These are phyloP conservation scores for Oryzias javanicus DNA, from an alignment of 2,113 vertebrate genomes.

Conservation along the genomic window DNA sequence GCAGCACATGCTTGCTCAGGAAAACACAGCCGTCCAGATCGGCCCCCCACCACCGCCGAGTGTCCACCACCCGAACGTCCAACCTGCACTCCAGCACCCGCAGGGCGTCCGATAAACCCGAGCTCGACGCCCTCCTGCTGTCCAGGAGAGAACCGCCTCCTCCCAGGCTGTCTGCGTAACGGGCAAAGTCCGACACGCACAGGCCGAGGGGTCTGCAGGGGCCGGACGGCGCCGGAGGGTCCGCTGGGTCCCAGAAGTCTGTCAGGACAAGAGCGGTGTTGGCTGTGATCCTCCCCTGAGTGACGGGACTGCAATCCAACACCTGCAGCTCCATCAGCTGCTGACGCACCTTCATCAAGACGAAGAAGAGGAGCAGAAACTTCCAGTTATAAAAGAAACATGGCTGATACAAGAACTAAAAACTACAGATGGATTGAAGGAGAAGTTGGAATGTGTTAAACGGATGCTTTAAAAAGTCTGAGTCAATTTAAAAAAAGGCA, in stretches of 20 bases:
- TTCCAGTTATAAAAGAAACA: not conserved
- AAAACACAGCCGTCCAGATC: constrained; percentile 65
- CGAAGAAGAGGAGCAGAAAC: not conserved
- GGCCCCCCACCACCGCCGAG: not conserved
- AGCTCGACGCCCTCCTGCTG: constrained; percentile 36
- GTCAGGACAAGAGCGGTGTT: constrained; percentile 70
- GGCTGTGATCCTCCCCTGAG: constrained; percentile 68
- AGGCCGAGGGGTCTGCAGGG: constrained; percentile 32
- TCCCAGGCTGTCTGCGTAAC: constrained; percentile 58
- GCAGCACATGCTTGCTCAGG: constrained; percentile 72
- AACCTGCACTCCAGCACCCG: constrained; percentile 73
- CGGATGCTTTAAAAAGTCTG: too few relatives aligned
- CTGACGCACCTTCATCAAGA: constrained; percentile 35
- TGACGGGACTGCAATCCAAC: constrained; percentile 73
- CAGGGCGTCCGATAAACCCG: constrained; percentile 46
- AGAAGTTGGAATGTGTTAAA: too few relatives aligned
- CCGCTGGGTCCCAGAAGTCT: constrained; percentile 55
- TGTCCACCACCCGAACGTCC: constrained; percentile 63
- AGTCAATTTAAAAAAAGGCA: too few relatives aligned
- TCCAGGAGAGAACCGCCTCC: constrained; percentile 54
- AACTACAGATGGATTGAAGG: not conserved
- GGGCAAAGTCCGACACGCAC: constrained; percentile 79
- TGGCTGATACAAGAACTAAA: not conserved
- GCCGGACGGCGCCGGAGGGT: not conserved
- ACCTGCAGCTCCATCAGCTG: constrained; percentile 66